Base-by-base conservation (phyloP, 2,888 invertebrate genomes). In the Auanema freiburgensis region DNA sequence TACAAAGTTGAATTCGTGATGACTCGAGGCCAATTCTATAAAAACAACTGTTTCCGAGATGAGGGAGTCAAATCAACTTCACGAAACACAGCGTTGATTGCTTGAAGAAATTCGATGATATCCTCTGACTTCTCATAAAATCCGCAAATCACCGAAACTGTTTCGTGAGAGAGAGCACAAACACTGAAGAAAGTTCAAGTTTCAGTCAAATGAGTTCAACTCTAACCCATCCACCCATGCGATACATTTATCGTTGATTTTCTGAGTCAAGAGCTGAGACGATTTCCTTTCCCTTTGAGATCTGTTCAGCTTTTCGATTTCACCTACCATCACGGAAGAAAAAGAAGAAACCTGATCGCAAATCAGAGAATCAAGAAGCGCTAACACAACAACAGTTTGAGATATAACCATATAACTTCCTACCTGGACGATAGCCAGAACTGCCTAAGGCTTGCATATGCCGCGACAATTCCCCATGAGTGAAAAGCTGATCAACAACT, bases 41-140 rank as follows among this genome's bases (percentile, higher is more conserved):
- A 2, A 23, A 56, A 33, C 44, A 51, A 59, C 41, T 18, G 2
- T 18, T 12, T 42, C 40, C 12, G 0, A 40, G 14, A 54, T 42
- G 12, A 10, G 18, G 12, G 18, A 24, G 23, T 16, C 12, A 23
- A 43, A 52, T 64, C 8, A 24, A 72, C 76, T 52, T 71, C 65
- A 55, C 64, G 69, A 57, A 80, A 61, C 0, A 79, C 64, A 6
- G 65, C 63, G 14, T 67, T 63, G 21, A 80, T 69, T 0, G 80
- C 79, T 44, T 71, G 69, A 3, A 79, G 63, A 25, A 81, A 77
- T 50, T 81, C 81, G 43, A 80, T 71, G 33, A 80, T 59, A 49
- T 79, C 71, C 44, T 73, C 74, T 1, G 79, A 59, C n/a, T 63
- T 67, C 43, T 81, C 80, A 43, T 80, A 79, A 52, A 73, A 77